phyloP scores from a whole-genome alignment of 2,888 invertebrate species.

The Dasypogon diadema region DNA sequence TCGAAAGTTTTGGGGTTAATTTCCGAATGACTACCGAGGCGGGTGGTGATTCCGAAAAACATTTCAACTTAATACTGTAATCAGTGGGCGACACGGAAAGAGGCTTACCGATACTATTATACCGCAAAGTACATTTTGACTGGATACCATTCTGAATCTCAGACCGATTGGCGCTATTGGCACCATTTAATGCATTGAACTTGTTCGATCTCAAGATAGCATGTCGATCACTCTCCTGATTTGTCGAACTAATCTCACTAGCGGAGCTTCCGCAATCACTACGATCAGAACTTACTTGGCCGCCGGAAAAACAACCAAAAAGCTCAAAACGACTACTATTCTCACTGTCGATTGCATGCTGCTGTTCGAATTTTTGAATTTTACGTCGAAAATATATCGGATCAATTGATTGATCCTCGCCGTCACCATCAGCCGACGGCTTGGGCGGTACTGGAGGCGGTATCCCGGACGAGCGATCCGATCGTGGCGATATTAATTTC shows the following conservation, averaged over 20 bases:
- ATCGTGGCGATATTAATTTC: background rate
- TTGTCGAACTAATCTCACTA: slow-evolving; percentile 37
- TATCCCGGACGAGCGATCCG: background rate
- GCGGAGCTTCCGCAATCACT: slow-evolving; percentile 55
- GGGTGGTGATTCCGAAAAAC: slow-evolving; percentile 47
- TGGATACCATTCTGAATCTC: slow-evolving; percentile 12
- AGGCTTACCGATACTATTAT: slow-evolving; percentile 7
- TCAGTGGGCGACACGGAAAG: slow-evolving; percentile 7
- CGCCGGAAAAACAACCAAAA: slow-evolving; percentile 60
- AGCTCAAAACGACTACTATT: slow-evolving; percentile 58
- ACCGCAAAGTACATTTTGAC: slow-evolving; percentile 28
- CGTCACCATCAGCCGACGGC: background rate
- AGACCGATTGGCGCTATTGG: slow-evolving; percentile 28
- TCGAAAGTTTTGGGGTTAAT: slow-evolving; percentile 58
- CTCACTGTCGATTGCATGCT: slow-evolving; percentile 48
- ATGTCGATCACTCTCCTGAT: slow-evolving; percentile 53
- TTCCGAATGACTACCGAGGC: slow-evolving; percentile 57
- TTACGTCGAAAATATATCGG: slow-evolving; percentile 61
- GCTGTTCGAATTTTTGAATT: slow-evolving; percentile 61
- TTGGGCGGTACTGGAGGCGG: slow-evolving; percentile 35
- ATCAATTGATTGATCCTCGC: slow-evolving; percentile 55
- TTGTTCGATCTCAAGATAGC: slow-evolving; percentile 28
- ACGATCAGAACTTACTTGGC: slow-evolving; percentile 54
- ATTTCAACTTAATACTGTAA: slow-evolving; percentile 11
- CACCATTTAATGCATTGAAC: background rate